Conservation (phyloP, 2,113 vertebrate species). For the Emydocephalus ijimae region DNA sequence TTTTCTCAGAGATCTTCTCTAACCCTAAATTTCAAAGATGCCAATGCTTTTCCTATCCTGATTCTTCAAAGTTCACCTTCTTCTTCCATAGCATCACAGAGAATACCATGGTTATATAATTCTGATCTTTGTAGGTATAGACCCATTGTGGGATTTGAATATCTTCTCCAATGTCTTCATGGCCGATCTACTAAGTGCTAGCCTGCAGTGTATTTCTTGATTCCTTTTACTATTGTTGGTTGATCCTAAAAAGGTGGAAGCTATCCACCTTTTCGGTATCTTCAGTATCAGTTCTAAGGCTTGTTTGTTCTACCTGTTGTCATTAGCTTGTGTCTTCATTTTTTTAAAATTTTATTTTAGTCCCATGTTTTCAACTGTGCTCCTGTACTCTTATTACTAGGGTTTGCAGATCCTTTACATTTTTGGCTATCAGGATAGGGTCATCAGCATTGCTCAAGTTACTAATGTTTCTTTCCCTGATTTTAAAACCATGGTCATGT, state of each 20-base stretch:
- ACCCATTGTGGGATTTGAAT: not conserved
- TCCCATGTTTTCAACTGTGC: not conserved
- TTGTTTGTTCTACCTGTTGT: not conserved
- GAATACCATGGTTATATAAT: not conserved
- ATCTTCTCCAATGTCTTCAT: not conserved
- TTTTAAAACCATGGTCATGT: not conserved
- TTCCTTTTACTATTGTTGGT: not conserved
- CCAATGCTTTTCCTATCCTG: not conserved
- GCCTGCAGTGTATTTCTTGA: not conserved
- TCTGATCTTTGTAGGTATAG: not conserved
- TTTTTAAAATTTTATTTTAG: not conserved
- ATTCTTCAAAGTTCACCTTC: not conserved
- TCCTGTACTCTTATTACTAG: not conserved
- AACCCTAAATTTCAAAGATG: not conserved
- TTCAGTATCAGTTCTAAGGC: not conserved
- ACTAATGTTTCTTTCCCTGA: not conserved
- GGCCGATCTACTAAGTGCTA: not conserved
- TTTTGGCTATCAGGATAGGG: not conserved
- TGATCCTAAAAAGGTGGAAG: not conserved
- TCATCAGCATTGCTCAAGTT: not conserved
- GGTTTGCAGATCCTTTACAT: not conserved
- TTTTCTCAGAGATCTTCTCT: not conserved
- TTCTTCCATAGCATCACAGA: not conserved
- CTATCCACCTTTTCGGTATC: not conserved
- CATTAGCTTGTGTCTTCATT: not conserved